Evolutionary conservation across 2,888 invertebrate species (phyloP), one percentile per base, ranked within the genome.

Genomic region (Scaptomyza caliginosa): DNA sequence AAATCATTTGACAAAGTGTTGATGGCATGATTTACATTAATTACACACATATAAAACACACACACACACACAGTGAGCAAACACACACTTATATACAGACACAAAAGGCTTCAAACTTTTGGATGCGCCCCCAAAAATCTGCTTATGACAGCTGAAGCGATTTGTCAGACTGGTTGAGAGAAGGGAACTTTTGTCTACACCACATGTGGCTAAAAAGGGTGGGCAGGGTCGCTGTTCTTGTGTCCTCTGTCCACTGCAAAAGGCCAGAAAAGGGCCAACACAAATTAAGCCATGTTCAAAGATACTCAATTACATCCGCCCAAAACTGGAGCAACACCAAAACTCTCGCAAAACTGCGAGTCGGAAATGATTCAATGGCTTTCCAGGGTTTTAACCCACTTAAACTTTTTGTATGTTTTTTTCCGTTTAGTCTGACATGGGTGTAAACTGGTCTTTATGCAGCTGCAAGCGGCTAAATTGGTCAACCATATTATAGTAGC

Each of bases 21-120:
- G 60, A 77, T 77, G 68, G 40, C 55, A 60, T 57, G 63, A 60
- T 77, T 74, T 70, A 60, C 63, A 74, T 77, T 63, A 63, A 66
- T 66, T 64, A 60, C 40, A 54, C 24, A 40, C 54, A 17, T n/a
- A n/a, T n/a, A n/a, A n/a, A n/a, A n/a, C 13, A 23, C 4, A 40
- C n/a, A 28, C 6, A 36, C 11, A 42, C 4, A 24, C n/a, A 17
- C 40, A 4, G n/a, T n/a, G n/a, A n/a, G n/a, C 36, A 50, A 39
- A 32, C 8, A 46, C 7, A 19, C 26, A 26, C 8, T 32, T 2
- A 32, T 11, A 30, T 3, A 11, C 26, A 30, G 45, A 26, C 7
- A 38, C 13, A 34, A 34, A 26, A 54, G 30, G 30, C 50, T 62
- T 34, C 10, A 34, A 49, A 32, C 34, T 32, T 7, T 21, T 8